Evolutionary conservation across 2,113 vertebrate species (phyloP).

Genomic region (Ranitomeya imitator): DNA sequence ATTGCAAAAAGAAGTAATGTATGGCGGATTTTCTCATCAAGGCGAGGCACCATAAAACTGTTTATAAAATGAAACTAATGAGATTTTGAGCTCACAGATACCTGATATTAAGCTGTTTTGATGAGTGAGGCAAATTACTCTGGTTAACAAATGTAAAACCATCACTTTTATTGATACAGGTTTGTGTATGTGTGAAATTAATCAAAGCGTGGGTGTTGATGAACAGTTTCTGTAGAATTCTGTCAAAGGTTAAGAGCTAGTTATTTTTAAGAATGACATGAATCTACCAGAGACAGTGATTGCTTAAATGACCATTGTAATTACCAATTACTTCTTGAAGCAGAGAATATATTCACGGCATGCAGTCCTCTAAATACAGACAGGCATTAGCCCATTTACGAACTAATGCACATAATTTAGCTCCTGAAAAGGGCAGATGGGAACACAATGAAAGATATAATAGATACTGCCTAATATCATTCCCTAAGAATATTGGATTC

Average conservation of each 20-base stretch:
- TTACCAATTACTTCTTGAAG: conserved; percentile 99
- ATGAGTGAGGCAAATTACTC: conserved; percentile 88
- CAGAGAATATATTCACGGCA: conserved; percentile 99
- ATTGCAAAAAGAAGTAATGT: conserved; percentile 62
- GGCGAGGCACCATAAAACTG: conserved; percentile 84
- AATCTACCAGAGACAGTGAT: conserved; percentile 99
- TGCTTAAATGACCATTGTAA: conserved; percentile 99
- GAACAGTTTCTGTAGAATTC: conserved; percentile 99
- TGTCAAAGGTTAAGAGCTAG: conserved; percentile 99
- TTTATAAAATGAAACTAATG: conserved; percentile 98
- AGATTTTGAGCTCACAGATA: conserved; percentile 87
- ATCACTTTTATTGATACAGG: conserved; percentile 93
- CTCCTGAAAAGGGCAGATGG: conserved; percentile 99
- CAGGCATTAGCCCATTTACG: conserved; percentile 99
- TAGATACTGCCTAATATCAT: conserved; percentile 99
- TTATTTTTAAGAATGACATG: conserved; percentile 99
- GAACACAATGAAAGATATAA: conserved; percentile 99
- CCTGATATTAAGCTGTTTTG: conserved; percentile 91
- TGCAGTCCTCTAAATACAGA: conserved; percentile 99
- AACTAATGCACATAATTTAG: conserved; percentile 99
- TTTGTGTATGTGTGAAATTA: conserved; percentile 93
- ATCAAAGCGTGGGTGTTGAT: conserved; percentile 99
- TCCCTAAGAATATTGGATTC: conserved; percentile 99
- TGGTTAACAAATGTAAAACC: conserved; percentile 93
- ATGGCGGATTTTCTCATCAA: conserved; percentile 74